Evolutionary conservation across 2,113 vertebrate genomes (phyloP).

Genomic region (Vidua macroura): DNA sequence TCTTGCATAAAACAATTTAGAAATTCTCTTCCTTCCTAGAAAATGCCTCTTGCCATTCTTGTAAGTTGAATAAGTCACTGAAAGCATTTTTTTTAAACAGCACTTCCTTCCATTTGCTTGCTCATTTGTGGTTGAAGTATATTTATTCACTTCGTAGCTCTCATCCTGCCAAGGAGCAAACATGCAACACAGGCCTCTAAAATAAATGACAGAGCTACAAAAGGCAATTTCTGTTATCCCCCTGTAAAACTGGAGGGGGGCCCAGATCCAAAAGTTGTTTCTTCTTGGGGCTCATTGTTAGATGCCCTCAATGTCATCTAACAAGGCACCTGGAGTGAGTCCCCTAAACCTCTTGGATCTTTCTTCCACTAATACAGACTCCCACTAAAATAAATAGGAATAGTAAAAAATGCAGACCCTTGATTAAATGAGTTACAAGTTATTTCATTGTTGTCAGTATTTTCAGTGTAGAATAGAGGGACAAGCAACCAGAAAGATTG

Average conservation of each 20-base stretch:
- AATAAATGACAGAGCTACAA: neutral
- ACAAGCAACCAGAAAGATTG: neutral
- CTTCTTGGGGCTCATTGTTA: neutral
- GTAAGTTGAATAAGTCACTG: constrained; percentile 49
- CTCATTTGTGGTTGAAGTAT: constrained; percentile 54
- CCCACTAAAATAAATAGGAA: neutral
- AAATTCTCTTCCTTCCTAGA: constrained; percentile 56
- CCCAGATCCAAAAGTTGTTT: neutral
- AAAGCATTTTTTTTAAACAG: constrained; percentile 38
- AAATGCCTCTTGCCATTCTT: constrained; percentile 52
- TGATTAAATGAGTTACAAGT: neutral
- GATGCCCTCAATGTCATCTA: neutral
- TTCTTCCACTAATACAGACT: neutral
- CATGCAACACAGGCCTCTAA: constrained; percentile 12
- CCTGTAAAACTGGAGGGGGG: neutral
- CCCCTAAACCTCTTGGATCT: neutral
- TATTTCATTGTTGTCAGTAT: neutral
- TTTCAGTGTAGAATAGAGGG: neutral
- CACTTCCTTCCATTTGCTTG: constrained; percentile 59
- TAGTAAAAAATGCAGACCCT: neutral
- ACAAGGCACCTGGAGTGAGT: neutral
- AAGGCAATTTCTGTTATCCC: neutral
- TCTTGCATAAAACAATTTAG: constrained; percentile 46
- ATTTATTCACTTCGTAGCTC: constrained; percentile 9
- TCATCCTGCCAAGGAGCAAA: constrained; percentile 53